These are phyloP conservation scores for Notamacropus eugenii DNA, from an alignment of 2,797 vertebrate species.

Conservation along the genomic window DNA sequence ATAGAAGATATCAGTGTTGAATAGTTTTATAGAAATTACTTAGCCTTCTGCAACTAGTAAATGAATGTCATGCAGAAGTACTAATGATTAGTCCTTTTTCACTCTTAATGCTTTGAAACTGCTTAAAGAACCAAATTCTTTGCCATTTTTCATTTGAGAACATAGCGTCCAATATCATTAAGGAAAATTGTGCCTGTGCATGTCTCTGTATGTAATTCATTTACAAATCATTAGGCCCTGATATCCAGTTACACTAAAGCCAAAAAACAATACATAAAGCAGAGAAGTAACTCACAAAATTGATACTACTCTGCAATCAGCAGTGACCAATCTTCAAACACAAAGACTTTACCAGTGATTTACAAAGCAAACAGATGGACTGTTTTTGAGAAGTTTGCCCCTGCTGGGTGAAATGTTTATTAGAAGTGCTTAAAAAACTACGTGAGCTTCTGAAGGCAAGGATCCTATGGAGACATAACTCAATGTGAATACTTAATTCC, in stretches of 20 bases:
- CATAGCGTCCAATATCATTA: not conserved
- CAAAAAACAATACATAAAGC: constrained; percentile 6
- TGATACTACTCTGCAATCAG: constrained; percentile 61
- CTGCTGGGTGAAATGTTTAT: constrained; percentile 77
- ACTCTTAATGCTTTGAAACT: not conserved
- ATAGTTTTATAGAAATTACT: not conserved
- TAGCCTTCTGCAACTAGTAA: not conserved
- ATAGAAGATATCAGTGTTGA: not conserved
- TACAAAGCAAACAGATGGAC: constrained; percentile 71
- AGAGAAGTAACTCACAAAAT: constrained; percentile 60
- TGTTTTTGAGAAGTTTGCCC: constrained; percentile 62
- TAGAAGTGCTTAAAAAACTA: constrained; percentile 57
- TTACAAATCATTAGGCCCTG: constrained; percentile 35
- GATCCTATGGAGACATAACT: constrained; percentile 59
- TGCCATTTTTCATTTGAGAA: constrained; percentile 27
- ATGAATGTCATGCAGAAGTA: not conserved
- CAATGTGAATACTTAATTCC: constrained; percentile 47
- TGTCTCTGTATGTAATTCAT: constrained; percentile 4
- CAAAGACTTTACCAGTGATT: constrained; percentile 59
- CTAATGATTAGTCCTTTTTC: not conserved
- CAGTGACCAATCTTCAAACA: constrained; percentile 74
- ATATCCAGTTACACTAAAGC: constrained; percentile 45
- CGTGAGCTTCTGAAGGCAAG: constrained; percentile 60
- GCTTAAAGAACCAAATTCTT: not conserved
- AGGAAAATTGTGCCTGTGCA: constrained; percentile 18